These are phyloP conservation scores for Prenolepis imparis DNA, from an alignment of 2,888 invertebrate species.

Conservation along the genomic window DNA sequence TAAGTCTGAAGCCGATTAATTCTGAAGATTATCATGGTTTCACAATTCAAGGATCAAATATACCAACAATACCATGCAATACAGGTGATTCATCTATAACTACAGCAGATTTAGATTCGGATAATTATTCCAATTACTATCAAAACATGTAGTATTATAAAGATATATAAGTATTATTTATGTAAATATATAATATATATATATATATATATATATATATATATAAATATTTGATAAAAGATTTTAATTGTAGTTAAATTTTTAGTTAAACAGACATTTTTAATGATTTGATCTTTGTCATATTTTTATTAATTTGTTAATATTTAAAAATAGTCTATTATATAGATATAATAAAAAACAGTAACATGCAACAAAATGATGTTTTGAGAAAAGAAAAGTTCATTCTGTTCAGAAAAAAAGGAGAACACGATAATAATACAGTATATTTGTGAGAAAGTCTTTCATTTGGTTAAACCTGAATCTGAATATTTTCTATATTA, in stretches of 20 bases:
- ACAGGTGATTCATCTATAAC: slow-evolving; percentile 87
- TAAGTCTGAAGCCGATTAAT: slow-evolving; percentile 83
- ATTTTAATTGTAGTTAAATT: slow-evolving; percentile 6
- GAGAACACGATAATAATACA: background rate
- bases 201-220: background rate
- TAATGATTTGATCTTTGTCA: background rate
- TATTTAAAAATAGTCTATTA: slow-evolving; percentile 17
- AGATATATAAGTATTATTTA: slow-evolving; percentile 32
- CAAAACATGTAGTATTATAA: slow-evolving; percentile 77
- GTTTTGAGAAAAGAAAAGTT: background rate
- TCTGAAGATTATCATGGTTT: slow-evolving; percentile 89
- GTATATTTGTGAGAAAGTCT: slow-evolving; percentile 24
- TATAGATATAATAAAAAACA: background rate
- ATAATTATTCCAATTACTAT: slow-evolving; percentile 78
- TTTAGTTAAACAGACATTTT: background rate
- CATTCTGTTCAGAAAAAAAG: background rate
- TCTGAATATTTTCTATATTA: background rate
- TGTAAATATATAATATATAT: slow-evolving; percentile 4
- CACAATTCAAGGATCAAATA: slow-evolving; percentile 88
- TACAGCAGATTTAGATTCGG: slow-evolving; percentile 77
- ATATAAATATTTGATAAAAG: slow-evolving; percentile 7
- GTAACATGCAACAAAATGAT: background rate
- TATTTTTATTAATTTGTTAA: slow-evolving; percentile 26
- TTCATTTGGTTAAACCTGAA: background rate
- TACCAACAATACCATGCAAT: slow-evolving; percentile 90